Base-by-base conservation (phyloP, 2,888 invertebrate species). In the Nipponacmea schrenckii region DNA sequence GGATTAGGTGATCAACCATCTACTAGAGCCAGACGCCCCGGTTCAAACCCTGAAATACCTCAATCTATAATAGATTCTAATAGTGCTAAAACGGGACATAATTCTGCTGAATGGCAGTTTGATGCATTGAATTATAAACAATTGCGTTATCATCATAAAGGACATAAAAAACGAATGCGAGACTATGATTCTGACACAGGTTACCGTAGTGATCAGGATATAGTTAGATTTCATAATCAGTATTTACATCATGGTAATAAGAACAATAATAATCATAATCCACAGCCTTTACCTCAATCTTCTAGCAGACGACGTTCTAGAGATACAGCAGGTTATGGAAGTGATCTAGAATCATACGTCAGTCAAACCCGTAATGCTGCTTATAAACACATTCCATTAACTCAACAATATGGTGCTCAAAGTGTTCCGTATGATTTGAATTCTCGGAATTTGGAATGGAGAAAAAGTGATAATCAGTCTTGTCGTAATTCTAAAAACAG, bases 171-270 rank as follows among this genome's bases (percentile, higher is more conserved):
- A 8, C 75, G 80, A 45, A 74, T 79, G 71, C 71, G 83, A 64
- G 87, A 86, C 15, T 87, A 87, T 70, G 87, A 87, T 66, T 86
- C 86, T 0, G 87, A 87, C 74, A 85, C 85, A 7, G 87, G 87
- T 69, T 87, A 86, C 76, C 78, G 84, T 45, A 86, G 86, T 76
- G 86, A 87, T 67, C 81, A 80, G 39, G 84, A 83, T 62, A 62
- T 79, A 12, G 67, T 80, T 7, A 73, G 76, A 70, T 80, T 79
- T 24, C 74, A 64, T n/a, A 67, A 78, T 68, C 68, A 62, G 50
- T 64, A 69, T 31, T 56, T 39, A 24, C 27, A 44, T 7, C 65
- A 74, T 44, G 70, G 64, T 39, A 65, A 62, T 26, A 62, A 62
- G 26, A 71, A 63, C n/a, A 56, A 69, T 39, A 64, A 50, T 14